Conservation (phyloP, 30 jellyfish, hydroid and myxozoan species). For the Mastigias papua region DNA sequence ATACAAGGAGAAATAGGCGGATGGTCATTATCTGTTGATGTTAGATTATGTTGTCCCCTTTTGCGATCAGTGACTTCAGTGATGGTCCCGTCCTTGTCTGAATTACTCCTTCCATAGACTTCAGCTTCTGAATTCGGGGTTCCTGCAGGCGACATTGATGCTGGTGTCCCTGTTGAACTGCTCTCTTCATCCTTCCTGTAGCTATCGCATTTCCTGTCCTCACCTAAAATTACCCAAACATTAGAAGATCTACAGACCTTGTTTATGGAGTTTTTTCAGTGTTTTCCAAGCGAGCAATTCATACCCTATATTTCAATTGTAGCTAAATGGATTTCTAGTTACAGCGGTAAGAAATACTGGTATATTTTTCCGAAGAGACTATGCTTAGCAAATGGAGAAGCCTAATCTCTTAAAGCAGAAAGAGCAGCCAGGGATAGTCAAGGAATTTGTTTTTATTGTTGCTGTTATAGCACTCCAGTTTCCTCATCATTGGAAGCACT, state of each 20-base stretch:
- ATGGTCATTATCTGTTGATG: constrained; percentile 16
- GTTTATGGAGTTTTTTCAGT: neutral
- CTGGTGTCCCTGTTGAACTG: constrained; percentile 91
- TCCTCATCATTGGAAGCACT: too few species aligned
- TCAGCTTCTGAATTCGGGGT: constrained; percentile 20
- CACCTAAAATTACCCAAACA: neutral
- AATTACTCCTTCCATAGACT: neutral
- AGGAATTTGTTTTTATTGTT: too few species aligned
- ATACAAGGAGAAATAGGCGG: constrained; percentile 50
- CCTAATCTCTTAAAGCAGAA: too few species aligned
- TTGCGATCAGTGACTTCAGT: neutral
- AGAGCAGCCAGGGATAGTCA: too few species aligned
- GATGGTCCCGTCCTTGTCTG: neutral
- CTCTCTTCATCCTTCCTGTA: constrained; percentile 58
- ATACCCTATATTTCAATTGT: too few species aligned
- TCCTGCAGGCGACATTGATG: constrained; percentile 75
- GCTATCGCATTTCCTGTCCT: constrained; percentile 23
- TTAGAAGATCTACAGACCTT: neutral
- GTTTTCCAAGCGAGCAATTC: too few species aligned
- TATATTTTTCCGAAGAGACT: too few species aligned
- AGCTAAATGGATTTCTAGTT: too few species aligned
- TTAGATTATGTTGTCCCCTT: constrained; percentile 12
- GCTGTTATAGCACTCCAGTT: too few species aligned
- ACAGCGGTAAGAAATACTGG: too few species aligned
- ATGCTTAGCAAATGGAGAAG: too few species aligned